Evolutionary conservation across 1,140 invertebrate genomes (phyloP).

Genomic region (Brachionus rubens): DNA sequence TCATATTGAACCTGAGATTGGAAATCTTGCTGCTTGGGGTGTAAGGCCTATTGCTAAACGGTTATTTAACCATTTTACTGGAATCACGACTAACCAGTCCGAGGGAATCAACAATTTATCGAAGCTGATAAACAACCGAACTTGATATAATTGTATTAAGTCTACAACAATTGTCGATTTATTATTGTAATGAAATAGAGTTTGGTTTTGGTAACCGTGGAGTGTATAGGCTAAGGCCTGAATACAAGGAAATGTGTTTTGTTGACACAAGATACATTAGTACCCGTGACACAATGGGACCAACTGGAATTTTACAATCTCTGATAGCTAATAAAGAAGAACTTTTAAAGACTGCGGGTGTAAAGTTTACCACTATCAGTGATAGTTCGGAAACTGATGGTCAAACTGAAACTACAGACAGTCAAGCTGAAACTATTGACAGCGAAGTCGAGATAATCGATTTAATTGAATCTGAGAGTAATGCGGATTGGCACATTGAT

Average conservation of each 20-base stretch:
- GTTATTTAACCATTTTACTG: not conserved
- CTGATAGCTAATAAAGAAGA: constrained; percentile 1
- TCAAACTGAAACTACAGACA: not conserved
- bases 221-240: not conserved
- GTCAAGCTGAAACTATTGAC: constrained; percentile 2
- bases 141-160: not conserved
- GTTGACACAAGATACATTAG: not conserved
- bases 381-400: not conserved
- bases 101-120: not conserved
- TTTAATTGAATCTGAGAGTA: too few species aligned
- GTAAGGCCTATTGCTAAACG: not conserved
- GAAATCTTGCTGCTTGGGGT: not conserved
- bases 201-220: not conserved
- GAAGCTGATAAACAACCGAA: constrained; percentile 1
- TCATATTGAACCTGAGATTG: not conserved
- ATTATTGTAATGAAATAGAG: constrained; percentile 11
- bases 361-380: constrained; percentile 3
- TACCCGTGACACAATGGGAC: not conserved
- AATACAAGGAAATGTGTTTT: not conserved
- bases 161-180: too few species aligned
- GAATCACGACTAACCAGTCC: not conserved
- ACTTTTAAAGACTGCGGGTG: not conserved
- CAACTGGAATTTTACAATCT: not conserved
- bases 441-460: too few species aligned
- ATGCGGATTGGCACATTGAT: not conserved